Evolutionary conservation across 2,797 vertebrate species (phyloP), one percentile per base, ranked within the genome.

Genomic region (Pitangus sulphuratus): DNA sequence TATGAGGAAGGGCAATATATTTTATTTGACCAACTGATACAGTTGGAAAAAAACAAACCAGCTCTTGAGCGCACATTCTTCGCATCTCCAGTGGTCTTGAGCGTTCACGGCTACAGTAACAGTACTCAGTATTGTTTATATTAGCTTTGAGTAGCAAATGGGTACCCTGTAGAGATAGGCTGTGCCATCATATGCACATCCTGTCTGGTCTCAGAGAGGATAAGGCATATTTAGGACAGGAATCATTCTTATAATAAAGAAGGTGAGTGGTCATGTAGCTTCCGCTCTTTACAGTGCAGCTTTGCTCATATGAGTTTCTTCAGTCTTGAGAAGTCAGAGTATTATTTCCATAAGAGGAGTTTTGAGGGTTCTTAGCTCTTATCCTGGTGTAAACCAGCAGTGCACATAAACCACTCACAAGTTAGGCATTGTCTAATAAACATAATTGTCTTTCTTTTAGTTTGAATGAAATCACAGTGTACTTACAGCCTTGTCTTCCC

Each of bases 11-110:
- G 24, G 11, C 20, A 37, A 10, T 82, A 5, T 15, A 25, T 83
- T 79, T 93, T 66, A 11, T 70, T 74, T 87, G 31, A n/a, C 44
- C 24, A 56, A 8, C 37, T 45, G 33, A 54, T 79, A 30, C 0
- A 62, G 24, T 8, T 89, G 62, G 50, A 53, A 83, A 47, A 47
- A 84, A 80, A 12, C 1, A 47, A 50, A 11, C 7, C 15, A 28
- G 12, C 39, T 78, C 42, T 22, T 48, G 37, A 71, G 42, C 0
- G 0, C 25, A 18, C 4, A 2, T 56, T 84, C 15, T 62, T 62
- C 8, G 28, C 10, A 11, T 70, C 37, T 82, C 11, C 54, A 62
- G 0, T 30, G 20, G 9, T 65, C 39, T 50, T 56, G 44, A 56
- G 26, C 0, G 0, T 75, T 62, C 2, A 2, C 70, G 31, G 51